Percentiles rank a stretch among this genome's conserved stretches.
Evolutionary conservation across 2,113 vertebrate genomes (phyloP).

Genomic region (Sebastes fasciatus): DNA sequence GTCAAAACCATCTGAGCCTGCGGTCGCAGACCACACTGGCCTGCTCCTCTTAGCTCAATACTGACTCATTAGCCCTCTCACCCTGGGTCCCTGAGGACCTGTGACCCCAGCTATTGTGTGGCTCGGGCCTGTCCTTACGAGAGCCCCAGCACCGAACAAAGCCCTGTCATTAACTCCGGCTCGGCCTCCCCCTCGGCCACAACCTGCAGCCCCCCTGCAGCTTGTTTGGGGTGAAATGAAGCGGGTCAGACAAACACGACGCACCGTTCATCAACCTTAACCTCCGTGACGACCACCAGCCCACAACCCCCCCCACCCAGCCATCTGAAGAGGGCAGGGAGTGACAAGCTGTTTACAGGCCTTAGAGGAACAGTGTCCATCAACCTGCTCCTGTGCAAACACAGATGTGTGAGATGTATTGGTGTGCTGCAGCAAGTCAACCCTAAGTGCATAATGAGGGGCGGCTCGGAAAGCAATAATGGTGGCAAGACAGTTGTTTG

Average conservation of each 20-base stretch:
- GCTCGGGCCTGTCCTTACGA: conserved; percentile 35
- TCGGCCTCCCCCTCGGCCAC: conserved; percentile 43
- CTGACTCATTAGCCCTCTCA: conserved; percentile 68
- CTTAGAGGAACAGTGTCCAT: conserved; percentile 14
- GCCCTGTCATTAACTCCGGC: conserved; percentile 68
- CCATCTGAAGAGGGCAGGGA: conserved; percentile 7
- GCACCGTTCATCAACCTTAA: conserved; percentile 52
- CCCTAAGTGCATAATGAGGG: conserved; percentile 4
- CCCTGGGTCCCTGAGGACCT: conserved; percentile 62
- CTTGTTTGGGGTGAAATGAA: conserved; percentile 50
- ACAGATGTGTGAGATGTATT: conserved; percentile 38
- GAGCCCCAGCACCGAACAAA: conserved; percentile 65
- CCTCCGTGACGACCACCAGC: conserved; percentile 30
- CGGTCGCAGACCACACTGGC: conserved; percentile 29
- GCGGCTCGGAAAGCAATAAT: conserved; percentile 45
- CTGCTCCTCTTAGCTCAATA: conserved; percentile 49
- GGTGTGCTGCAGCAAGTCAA: conserved; percentile 8
- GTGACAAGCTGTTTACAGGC: conserved; percentile 29
- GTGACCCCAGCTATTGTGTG: conserved; percentile 70
- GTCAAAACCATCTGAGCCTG: conserved; percentile 42
- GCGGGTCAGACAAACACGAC: conserved; percentile 55
- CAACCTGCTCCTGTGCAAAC: conserved; percentile 68
- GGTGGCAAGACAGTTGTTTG: conserved; percentile 52
- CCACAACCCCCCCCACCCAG: background rate
- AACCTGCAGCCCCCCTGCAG: conserved; percentile 40